Percentiles rank a stretch among this genome's conserved stretches.
Evolutionary conservation across 23 tunicate species (phyloP).

Genomic region (Ascidia mentula): DNA sequence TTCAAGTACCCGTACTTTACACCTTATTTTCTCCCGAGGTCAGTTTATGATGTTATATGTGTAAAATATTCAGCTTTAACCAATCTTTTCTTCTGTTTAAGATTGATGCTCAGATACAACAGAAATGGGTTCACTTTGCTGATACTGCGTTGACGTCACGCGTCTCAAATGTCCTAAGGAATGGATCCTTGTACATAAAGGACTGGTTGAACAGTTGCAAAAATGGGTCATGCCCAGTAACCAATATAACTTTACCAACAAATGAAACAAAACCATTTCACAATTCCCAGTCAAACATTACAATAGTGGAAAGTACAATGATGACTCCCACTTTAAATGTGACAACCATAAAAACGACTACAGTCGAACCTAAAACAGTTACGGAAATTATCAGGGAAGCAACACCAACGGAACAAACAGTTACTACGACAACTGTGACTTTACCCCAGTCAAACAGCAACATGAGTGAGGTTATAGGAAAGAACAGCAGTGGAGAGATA

Average conservation of each 20-base stretch:
- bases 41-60: neutral
- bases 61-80: too few relatives aligned
- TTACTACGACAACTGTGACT: neutral
- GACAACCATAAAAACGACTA: neutral
- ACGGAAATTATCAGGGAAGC: neutral
- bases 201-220: neutral
- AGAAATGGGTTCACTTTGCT: neutral
- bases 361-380: neutral
- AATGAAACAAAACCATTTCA: neutral
- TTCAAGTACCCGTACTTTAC: neutral
- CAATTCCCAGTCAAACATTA: neutral
- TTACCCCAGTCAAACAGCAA: neutral
- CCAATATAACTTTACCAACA: too few relatives aligned
- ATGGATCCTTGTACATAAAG: neutral
- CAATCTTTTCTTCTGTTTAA: neutral
- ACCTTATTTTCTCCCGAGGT: neutral
- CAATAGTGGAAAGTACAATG: neutral
- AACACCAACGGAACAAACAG: too few relatives aligned
- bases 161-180: neutral
- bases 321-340: neutral
- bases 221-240: neutral
- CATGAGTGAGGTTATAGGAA: neutral
- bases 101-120: neutral
- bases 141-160: neutral
- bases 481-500: neutral